Evolutionary conservation across 2,113 vertebrate species (phyloP).

Genomic region (Archilochus colubris): DNA sequence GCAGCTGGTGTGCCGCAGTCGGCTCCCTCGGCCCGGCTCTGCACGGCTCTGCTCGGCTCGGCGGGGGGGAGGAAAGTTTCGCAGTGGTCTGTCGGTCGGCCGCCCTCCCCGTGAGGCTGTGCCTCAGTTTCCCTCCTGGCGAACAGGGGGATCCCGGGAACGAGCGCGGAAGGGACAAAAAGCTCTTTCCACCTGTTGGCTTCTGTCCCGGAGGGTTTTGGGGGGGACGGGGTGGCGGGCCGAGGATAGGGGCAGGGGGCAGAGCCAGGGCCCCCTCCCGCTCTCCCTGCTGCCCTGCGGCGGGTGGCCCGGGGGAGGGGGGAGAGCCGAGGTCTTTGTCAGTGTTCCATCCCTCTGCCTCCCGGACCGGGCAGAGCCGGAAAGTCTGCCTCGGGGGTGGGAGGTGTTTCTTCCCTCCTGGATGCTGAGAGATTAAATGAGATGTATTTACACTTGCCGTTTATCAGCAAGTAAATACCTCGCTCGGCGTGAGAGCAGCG

Average conservation of each 20-base stretch:
- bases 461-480: conserved; percentile 68
- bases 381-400: conserved; percentile 27
- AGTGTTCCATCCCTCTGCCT: conserved; percentile 24
- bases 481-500: conserved; percentile 37
- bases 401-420: conserved; percentile 29
- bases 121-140: neutral
- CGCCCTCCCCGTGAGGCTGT: neutral
- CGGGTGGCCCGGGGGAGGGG: neutral
- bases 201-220: conserved; percentile 64
- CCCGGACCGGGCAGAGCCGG: neutral
- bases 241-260: conserved; percentile 45
- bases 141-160: neutral
- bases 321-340: conserved; percentile 46
- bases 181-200: conserved; percentile 78
- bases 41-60: neutral
- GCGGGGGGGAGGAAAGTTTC: neutral
- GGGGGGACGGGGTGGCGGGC: neutral
- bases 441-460: conserved; percentile 68
- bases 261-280: neutral
- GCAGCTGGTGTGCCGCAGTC: neutral
- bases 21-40: neutral
- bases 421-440: conserved; percentile 65
- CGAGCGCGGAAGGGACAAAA: neutral
- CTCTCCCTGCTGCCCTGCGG: neutral
- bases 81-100: neutral